Evolutionary conservation across 2,113 vertebrate species (phyloP).

Genomic region (Rynchops niger): DNA sequence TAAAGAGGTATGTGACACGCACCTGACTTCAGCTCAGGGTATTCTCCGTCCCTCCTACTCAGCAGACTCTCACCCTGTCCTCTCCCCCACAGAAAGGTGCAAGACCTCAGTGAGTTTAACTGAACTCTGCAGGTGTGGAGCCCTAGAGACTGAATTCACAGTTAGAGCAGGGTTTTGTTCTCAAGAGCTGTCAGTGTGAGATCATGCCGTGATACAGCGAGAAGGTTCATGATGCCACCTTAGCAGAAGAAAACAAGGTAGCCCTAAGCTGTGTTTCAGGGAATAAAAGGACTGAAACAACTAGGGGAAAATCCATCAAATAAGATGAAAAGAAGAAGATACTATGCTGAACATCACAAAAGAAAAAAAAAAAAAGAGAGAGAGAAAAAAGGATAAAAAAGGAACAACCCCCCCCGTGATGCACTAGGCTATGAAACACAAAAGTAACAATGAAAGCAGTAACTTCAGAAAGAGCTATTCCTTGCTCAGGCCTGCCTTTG

Average conservation of each 20-base stretch:
- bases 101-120: background rate
- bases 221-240: slow-evolving; percentile 1
- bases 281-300: slow-evolving; percentile 28
- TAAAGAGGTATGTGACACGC: background rate
- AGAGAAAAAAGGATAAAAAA: too few species aligned
- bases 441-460: slow-evolving; percentile 30
- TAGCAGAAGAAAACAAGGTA: slow-evolving; percentile 38
- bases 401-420: background rate
- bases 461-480: background rate
- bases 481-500: slow-evolving; percentile 17
- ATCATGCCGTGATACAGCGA: background rate
- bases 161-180: slow-evolving; percentile 3
- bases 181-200: slow-evolving; percentile 5
- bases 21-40: background rate
- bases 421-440: slow-evolving; percentile 3
- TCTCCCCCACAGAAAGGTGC: background rate
- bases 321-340: slow-evolving; percentile 35
- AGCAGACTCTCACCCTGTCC: background rate
- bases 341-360: background rate
- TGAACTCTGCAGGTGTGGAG: background rate
- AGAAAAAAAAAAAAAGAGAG: background rate
- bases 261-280: slow-evolving; percentile 37
- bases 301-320: slow-evolving; percentile 21
- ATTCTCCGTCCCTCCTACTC: background rate
- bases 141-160: background rate